phyloP scores from a whole-genome alignment of 2,113 vertebrate species.

The Bubo scandiacus region DNA sequence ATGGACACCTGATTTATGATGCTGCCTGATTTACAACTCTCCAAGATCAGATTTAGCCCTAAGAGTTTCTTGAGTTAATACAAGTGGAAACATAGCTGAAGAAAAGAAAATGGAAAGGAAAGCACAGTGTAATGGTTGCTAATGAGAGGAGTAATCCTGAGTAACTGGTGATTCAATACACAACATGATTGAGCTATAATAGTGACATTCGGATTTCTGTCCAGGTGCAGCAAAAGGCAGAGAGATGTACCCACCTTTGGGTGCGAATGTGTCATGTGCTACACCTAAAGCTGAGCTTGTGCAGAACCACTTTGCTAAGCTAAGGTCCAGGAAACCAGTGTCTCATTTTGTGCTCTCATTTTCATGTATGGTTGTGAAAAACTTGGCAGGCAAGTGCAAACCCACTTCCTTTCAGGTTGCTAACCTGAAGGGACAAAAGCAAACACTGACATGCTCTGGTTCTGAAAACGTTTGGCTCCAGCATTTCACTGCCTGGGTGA shows the following conservation, averaged over 20 bases:
- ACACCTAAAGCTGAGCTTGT: not conserved
- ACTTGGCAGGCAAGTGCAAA: not conserved
- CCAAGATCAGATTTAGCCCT: not conserved
- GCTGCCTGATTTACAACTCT: not conserved
- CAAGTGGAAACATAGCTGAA: not conserved
- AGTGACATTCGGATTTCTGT: not conserved
- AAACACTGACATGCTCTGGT: not conserved
- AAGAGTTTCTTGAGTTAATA: not conserved
- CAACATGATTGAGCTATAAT: not conserved
- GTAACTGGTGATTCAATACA: not conserved
- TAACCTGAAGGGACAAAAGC: not conserved
- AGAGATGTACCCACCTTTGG: not conserved
- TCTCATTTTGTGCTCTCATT: not conserved
- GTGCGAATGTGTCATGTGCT: no score
- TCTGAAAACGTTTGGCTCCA: not conserved
- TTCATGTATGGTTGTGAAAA: not conserved
- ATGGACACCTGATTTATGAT: not conserved
- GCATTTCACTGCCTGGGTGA: not conserved
- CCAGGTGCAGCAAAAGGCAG: not conserved
- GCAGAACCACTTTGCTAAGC: not conserved
- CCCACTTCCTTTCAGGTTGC: not conserved
- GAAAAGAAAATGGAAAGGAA: not conserved
- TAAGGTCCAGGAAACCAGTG: not conserved
- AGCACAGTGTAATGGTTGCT: not conserved
- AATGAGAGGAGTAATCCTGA: not conserved